phyloP scores from a whole-genome alignment of 2,797 vertebrate genomes.

The Sparus aurata region DNA sequence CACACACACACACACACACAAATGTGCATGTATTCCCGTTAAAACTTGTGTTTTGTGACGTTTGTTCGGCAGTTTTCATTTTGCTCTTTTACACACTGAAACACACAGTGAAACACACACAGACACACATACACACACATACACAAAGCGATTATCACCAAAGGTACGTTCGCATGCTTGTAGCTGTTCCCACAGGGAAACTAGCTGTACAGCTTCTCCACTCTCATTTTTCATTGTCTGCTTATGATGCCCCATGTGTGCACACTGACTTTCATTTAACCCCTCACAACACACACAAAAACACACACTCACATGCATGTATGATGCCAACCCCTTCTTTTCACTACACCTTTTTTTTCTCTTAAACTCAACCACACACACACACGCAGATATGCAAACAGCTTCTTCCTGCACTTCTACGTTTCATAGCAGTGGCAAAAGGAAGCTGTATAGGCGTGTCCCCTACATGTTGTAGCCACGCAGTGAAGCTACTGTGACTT shows the following conservation, averaged over 20 bases:
- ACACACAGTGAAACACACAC: constrained; percentile 33
- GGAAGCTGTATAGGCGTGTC: constrained; percentile 40
- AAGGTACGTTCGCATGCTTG: constrained; percentile 74
- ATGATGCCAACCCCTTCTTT: constrained; percentile 41
- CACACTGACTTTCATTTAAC: constrained; percentile 87
- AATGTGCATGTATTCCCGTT: neutral
- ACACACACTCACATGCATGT: constrained; percentile 58
- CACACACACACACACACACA: constrained; percentile 24
- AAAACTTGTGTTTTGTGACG: constrained; percentile 33
- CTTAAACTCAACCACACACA: constrained; percentile 2
- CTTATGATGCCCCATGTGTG: constrained; percentile 84
- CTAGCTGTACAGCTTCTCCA: constrained; percentile 74
- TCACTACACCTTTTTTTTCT: constrained; percentile 33
- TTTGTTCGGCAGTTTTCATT: constrained; percentile 56
- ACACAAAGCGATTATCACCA: constrained; percentile 75
- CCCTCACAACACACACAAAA: constrained; percentile 66
- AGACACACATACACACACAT: constrained; percentile 51
- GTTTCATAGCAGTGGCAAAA: constrained; percentile 45
- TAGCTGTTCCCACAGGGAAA: constrained; percentile 81
- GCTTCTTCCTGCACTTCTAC: constrained; percentile 33
- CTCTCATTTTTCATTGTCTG: constrained; percentile 87
- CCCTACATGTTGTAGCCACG: constrained; percentile 27
- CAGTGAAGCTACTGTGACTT: constrained; percentile 18
- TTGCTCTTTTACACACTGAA: constrained; percentile 41
- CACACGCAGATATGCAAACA: constrained; percentile 25